phyloP scores from a whole-genome alignment of 2,888 invertebrate genomes.

The Phasia obesa region DNA sequence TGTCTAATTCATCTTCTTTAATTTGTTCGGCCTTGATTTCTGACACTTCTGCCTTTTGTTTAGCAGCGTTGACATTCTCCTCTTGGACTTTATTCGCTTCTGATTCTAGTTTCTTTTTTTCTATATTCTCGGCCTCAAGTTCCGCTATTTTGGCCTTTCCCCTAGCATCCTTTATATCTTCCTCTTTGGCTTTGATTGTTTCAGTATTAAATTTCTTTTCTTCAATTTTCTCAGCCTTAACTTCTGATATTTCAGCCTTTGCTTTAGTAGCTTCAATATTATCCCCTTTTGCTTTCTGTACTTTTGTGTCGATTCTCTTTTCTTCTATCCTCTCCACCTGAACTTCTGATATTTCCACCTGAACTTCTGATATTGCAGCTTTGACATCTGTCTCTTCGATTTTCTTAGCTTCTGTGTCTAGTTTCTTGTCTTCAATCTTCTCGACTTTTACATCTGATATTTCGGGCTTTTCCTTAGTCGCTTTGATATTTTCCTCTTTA shows the following conservation, averaged over 20 bases:
- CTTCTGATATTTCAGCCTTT: conserved; percentile 59
- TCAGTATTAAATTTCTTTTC: conserved; percentile 27
- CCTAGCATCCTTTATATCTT: not conserved
- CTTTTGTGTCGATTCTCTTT: conserved; percentile 40
- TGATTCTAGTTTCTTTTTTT: not conserved
- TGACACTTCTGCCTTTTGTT: conserved; percentile 2
- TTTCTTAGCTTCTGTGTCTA: not conserved
- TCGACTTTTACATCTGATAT: not conserved
- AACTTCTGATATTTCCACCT: conserved; percentile 43
- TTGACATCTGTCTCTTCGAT: conserved; percentile 39
- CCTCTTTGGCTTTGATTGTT: not conserved
- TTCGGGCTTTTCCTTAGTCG: not conserved
- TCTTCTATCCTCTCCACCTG: conserved; percentile 38
- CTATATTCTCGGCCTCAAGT: conserved; percentile 41
- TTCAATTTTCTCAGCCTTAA: conserved; percentile 31
- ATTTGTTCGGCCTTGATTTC: not conserved
- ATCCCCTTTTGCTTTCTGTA: conserved; percentile 19
- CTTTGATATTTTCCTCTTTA: conserved; percentile 61
- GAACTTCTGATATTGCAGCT: conserved; percentile 47
- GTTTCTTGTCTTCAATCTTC: not conserved
- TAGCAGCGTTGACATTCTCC: not conserved
- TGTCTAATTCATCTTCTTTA: not conserved
- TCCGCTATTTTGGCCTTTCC: conserved; percentile 53
- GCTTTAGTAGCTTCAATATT: not conserved
- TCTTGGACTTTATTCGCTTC: not conserved